Evolutionary conservation across 2,797 vertebrate genomes (phyloP), one percentile per base, ranked within the genome.

Genomic region (Sphenodon punctatus): DNA sequence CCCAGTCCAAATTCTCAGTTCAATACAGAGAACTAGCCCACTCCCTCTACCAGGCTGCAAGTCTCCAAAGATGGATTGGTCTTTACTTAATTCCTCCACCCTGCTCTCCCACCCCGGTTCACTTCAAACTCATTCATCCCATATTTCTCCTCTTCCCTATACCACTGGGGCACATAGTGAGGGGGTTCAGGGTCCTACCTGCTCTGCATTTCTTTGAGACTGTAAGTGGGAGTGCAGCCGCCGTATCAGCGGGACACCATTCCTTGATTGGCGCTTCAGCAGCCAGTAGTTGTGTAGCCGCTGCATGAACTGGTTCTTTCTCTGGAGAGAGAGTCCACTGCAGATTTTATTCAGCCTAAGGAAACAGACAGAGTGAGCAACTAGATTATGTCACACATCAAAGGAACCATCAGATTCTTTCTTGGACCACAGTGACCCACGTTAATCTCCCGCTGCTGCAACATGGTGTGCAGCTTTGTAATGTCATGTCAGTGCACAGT

Each of bases 221-320:
- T 98, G 98, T 71, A 98, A 92, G 87, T 99, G 97, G 1, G 98
- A 98, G 93, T 99, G 98, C 78, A 99, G 97, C 75, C 98, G 96
- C 3, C 98, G 96, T 92, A 99, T 98, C 67, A 99, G 97, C 49
- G 99, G 99, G 80, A 98, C 97, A 38, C 99, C 99, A 1, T 99
- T 99, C 88, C 98, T 96, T 0, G 98, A 98, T 95, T 99, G 99
- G 39, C 99, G 96, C 89, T 99, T 99, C 85, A 99, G 94, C 80
- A 99, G 94, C 99, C 99, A 99, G 94, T 99, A 99, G 94, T 95
- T 99, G 93, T 99, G 98, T 79, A 99, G 97, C 93, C 98, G 95
- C 94, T 98, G 98, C 97, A 99, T 98, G 94, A 99, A 99, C 91
- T 99, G 98, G 93, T 96, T 99, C 95, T 99, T 99, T 94, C 97